phyloP scores from a whole-genome alignment of 2,888 invertebrate genomes.

The Drosophila anomalata region DNA sequence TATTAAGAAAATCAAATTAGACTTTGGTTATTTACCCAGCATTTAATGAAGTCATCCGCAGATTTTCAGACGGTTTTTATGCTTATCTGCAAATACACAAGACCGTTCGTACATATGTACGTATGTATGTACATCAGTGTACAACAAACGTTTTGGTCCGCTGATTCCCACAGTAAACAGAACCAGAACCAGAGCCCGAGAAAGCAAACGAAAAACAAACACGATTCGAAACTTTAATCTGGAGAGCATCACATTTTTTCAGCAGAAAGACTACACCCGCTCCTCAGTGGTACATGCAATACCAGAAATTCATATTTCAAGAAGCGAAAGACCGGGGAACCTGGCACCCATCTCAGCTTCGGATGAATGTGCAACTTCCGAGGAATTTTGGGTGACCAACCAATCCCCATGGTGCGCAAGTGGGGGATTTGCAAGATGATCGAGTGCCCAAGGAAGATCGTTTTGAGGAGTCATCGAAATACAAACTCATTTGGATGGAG shows the following conservation, averaged over 20 bases:
- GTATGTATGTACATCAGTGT: too few relatives aligned
- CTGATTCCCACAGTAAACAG: slow-evolving; percentile 58
- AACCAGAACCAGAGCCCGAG: slow-evolving; percentile 12
- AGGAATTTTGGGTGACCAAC: slow-evolving; percentile 49
- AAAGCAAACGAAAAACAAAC: slow-evolving; percentile 3
- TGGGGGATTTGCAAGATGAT: slow-evolving; percentile 35
- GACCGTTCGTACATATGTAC: too few relatives aligned
- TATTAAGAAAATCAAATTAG: too few relatives aligned
- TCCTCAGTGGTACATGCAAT: background rate
- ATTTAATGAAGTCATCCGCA: background rate
- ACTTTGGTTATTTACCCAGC: background rate
- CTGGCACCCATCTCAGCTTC: background rate
- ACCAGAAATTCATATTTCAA: background rate
- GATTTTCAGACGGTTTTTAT: background rate
- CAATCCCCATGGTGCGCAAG: slow-evolving; percentile 36
- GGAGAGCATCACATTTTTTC: slow-evolving; percentile 9
- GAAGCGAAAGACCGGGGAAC: background rate
- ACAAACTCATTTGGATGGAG: too few relatives aligned
- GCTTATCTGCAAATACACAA: background rate
- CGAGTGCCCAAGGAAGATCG: background rate
- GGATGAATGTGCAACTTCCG: slow-evolving; percentile 35
- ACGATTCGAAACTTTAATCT: slow-evolving; percentile 10
- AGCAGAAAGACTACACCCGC: background rate
- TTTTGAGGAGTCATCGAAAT: too few relatives aligned
- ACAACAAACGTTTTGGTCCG: slow-evolving; percentile 48